Evolutionary conservation across 1,140 invertebrate genomes (phyloP).

Genomic region (Philopotamus ludificatus): DNA sequence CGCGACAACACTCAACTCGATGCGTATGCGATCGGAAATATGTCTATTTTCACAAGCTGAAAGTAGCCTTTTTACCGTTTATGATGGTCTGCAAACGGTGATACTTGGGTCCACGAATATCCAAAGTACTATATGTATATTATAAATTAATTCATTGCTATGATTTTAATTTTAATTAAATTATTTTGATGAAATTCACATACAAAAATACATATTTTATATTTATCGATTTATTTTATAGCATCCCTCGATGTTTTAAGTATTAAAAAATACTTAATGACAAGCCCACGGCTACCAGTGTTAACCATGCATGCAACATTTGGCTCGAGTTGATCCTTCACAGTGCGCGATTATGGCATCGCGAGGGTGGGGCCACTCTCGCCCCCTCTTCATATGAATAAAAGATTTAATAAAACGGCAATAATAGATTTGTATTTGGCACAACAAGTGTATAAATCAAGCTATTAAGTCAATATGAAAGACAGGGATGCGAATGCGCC

Average conservation of each 20-base stretch:
- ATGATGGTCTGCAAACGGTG: too few relatives aligned
- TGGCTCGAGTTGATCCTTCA: slow-evolving; percentile 14
- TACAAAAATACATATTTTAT: background rate
- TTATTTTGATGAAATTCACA: background rate
- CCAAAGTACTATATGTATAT: too few relatives aligned
- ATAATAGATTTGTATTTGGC: slow-evolving; percentile 42
- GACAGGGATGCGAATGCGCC: background rate
- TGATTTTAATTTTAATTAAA: background rate
- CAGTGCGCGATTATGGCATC: background rate
- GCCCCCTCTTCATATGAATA: slow-evolving; percentile 36
- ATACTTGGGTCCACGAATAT: too few relatives aligned
- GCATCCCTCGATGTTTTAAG: too few relatives aligned
- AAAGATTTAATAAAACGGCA: slow-evolving; percentile 43
- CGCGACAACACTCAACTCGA: too few relatives aligned
- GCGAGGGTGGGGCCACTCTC: background rate
- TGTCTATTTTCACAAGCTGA: too few relatives aligned
- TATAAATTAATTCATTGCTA: background rate
- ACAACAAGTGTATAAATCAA: slow-evolving; percentile 43
- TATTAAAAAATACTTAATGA: too few relatives aligned
- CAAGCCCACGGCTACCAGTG: background rate
- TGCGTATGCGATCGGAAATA: too few relatives aligned
- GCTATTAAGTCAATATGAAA: slow-evolving; percentile 40
- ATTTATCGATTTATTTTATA: too few relatives aligned
- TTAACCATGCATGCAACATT: slow-evolving; percentile 8
- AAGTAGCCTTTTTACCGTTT: too few relatives aligned